Evolutionary conservation across 1,140 invertebrate species (phyloP).

Genomic region (Ridgeia piscesae): DNA sequence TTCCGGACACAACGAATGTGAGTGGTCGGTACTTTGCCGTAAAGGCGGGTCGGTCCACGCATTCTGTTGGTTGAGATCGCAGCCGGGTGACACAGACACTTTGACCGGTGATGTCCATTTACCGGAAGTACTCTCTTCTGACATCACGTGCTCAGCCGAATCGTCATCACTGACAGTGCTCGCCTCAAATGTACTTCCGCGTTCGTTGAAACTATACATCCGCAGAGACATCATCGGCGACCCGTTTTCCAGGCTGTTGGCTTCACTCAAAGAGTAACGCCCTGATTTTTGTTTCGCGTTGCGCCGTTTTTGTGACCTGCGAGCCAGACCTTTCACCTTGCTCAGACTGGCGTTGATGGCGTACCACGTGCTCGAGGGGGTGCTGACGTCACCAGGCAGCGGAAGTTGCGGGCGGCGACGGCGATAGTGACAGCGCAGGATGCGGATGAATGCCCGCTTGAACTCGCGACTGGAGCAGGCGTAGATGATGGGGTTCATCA

Average conservation of each 20-base stretch:
- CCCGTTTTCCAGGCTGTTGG: neutral
- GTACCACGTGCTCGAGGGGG: neutral
- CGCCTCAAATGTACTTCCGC: neutral
- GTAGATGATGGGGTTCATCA: constrained; percentile 97
- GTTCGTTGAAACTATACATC: neutral
- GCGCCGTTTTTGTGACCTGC: neutral
- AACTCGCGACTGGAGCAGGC: constrained; percentile 95
- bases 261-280: neutral
- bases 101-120: neutral
- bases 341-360: constrained; percentile 16
- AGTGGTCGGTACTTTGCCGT: too few relatives aligned
- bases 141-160: neutral
- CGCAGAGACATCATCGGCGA: constrained; percentile 13
- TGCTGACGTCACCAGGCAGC: neutral
- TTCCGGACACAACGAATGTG: too few relatives aligned
- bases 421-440: constrained; percentile 13
- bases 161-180: constrained; percentile 15
- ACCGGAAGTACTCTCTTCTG: constrained; percentile 1
- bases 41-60: too few relatives aligned
- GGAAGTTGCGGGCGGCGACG: neutral
- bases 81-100: neutral
- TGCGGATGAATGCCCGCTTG: constrained; percentile 65
- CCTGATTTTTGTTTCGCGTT: neutral
- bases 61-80: neutral
- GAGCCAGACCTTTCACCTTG: neutral